Evolutionary conservation across 2,888 invertebrate species (phyloP).

Genomic region (Lepeophtheirus nordmannii): DNA sequence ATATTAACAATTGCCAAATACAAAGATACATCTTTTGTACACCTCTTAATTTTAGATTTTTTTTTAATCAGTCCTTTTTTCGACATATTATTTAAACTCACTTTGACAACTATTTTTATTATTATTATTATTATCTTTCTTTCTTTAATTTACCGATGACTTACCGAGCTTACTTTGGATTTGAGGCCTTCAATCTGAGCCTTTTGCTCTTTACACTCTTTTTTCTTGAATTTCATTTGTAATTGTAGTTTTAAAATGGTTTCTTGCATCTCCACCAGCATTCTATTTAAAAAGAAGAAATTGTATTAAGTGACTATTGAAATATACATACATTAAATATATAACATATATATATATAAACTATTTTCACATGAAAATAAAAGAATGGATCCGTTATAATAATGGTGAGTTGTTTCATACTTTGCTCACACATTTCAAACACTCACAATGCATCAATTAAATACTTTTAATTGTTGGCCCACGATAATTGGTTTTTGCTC

Average conservation of each 20-base stretch:
- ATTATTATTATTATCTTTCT: too few species aligned
- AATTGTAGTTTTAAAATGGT: neutral
- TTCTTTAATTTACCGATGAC: neutral
- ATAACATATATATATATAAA: neutral
- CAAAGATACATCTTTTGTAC: too few species aligned
- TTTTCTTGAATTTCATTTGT: neutral
- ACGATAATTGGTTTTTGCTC: too few species aligned
- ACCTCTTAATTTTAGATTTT: too few species aligned
- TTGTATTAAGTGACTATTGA: neutral
- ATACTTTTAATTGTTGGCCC: too few species aligned
- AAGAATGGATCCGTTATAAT: neutral
- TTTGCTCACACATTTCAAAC: too few species aligned
- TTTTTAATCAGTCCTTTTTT: too few species aligned
- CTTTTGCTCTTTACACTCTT: neutral
- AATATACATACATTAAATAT: neutral
- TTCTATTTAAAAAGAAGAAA: neutral
- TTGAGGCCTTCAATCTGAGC: neutral
- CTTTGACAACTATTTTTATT: too few species aligned
- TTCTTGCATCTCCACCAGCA: neutral
- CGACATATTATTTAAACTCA: too few species aligned
- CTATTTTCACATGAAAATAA: neutral
- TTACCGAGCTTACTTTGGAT: conserved; percentile 1
- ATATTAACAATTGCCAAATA: too few species aligned
- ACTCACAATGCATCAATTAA: too few species aligned
- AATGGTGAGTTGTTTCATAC: too few species aligned